Evolutionary conservation across 2,888 invertebrate genomes (phyloP).

Genomic region (Crossocerus cetratus): DNA sequence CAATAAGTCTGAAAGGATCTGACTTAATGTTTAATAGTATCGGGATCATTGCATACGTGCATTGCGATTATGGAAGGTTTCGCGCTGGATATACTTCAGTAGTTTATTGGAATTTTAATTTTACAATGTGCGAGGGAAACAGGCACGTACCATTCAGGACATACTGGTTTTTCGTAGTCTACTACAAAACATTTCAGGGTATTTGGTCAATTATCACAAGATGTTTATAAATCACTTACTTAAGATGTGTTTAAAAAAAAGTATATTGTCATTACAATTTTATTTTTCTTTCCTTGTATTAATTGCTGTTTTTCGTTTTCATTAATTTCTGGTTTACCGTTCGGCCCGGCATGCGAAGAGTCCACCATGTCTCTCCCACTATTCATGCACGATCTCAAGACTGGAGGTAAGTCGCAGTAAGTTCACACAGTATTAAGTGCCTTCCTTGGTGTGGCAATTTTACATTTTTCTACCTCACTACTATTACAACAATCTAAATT

Average conservation of each 20-base stretch:
- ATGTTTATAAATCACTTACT: slow-evolving; percentile 16
- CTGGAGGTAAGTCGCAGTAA: slow-evolving; percentile 67
- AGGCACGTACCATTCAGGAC: no score
- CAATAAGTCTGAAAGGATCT: no score
- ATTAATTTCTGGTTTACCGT: slow-evolving; percentile 77
- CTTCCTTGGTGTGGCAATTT: no score
- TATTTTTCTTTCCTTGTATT: slow-evolving; percentile 69
- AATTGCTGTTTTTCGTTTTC: slow-evolving; percentile 76
- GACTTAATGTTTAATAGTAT: no score
- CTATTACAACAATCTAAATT: no score
- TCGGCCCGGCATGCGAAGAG: slow-evolving; percentile 70
- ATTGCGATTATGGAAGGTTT: no score
- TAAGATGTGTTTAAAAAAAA: slow-evolving; percentile 30
- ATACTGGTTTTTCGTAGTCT: no score
- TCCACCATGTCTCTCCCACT: slow-evolving; percentile 56
- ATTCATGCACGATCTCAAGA: slow-evolving; percentile 49
- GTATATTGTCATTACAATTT: slow-evolving; percentile 48
- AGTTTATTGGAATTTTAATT: no score
- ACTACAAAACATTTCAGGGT: neutral
- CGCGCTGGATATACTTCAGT: no score
- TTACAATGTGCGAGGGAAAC: no score
- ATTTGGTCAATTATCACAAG: slow-evolving; percentile 12
- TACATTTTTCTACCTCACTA: no score
- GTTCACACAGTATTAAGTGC: neutral
- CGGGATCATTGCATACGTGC: no score